phyloP scores from a whole-genome alignment of 2,888 invertebrate genomes.

The Rhimphoctona megacephalus region DNA sequence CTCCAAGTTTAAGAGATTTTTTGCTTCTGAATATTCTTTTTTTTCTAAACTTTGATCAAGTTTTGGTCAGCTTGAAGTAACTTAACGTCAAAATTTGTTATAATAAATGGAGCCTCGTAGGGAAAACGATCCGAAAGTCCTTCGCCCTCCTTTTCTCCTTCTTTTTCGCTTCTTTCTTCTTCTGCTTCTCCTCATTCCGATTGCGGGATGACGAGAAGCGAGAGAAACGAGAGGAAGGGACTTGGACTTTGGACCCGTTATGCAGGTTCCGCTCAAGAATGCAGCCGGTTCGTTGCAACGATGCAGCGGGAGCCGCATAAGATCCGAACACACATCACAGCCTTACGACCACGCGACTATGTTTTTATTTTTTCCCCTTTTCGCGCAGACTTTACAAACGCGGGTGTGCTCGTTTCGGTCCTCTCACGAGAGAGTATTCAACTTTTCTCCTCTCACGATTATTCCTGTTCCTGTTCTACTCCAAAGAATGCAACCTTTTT shows the following conservation, averaged over 20 bases:
- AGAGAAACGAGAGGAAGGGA: constrained; percentile 45
- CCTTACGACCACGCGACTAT: constrained; percentile 55
- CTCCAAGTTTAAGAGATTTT: background rate
- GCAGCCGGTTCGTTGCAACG: constrained; percentile 72
- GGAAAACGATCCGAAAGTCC: constrained; percentile 14
- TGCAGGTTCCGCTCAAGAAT: constrained; percentile 77
- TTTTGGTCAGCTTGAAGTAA: background rate
- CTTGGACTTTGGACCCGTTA: constrained; percentile 77
- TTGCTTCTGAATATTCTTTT: background rate
- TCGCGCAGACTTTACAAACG: constrained; percentile 12
- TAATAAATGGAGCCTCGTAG: constrained; percentile 4
- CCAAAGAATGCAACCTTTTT: constrained; percentile 7
- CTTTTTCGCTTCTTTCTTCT: background rate
- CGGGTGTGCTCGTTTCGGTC: constrained; percentile 12
- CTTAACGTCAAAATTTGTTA: background rate
- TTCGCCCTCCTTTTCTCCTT: background rate
- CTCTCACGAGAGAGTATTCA: background rate
- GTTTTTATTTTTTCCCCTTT: constrained; percentile 43
- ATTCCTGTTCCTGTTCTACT: constrained; percentile 12
- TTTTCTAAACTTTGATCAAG: background rate
- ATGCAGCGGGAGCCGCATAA: constrained; percentile 39
- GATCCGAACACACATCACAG: constrained; percentile 18
- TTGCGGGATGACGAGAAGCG: constrained; percentile 25
- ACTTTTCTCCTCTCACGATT: constrained; percentile 32
- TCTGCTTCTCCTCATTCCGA: background rate